Evolutionary conservation across 2,888 invertebrate genomes (phyloP), one percentile per base, ranked within the genome.

Genomic region (Endotricha flammealis): DNA sequence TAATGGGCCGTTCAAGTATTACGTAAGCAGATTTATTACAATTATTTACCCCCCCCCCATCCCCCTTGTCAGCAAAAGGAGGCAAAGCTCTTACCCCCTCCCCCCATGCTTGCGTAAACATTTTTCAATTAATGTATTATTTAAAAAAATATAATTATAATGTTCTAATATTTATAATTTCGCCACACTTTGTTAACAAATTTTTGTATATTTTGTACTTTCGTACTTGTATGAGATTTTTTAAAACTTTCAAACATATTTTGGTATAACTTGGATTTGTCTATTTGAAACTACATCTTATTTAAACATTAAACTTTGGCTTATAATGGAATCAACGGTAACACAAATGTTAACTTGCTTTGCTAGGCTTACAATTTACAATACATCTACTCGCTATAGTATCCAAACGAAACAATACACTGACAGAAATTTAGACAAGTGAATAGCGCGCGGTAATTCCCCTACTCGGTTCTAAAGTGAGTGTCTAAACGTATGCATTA

Each of bases 131-230:
- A n/a, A n/a, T n/a, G n/a, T n/a, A n/a, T n/a, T n/a, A n/a, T n/a
- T n/a, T n/a, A n/a, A n/a, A n/a, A n/a, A n/a, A n/a, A n/a, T n/a
- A n/a, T n/a, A n/a, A n/a, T n/a, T n/a, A n/a, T n/a, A n/a, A n/a
- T n/a, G n/a, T n/a, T n/a, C n/a, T n/a, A n/a, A n/a, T n/a, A 46
- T 35, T 46, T 49, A 39, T 45, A 49, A 49, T 45, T 45, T 31
- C 42, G 41, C 45, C 44, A 47, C 36, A 46, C 42, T 44, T 47
- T 39, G 42, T 47, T 46, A 46, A 46, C 42, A 39, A 43, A 43
- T 37, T 50, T 45, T 33, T 49, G 44, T 44, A 43, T 38, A 44
- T 51, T 48, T 47, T 45, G 42, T 35, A 47, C 43, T 50, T 46
- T 48, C 35, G 44, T 48, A 35, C 24, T 39, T 34, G 44, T 46